These are phyloP conservation scores for Brachionus calyciflorus DNA, from an alignment of 1,140 invertebrate species.

Conservation along the genomic window DNA sequence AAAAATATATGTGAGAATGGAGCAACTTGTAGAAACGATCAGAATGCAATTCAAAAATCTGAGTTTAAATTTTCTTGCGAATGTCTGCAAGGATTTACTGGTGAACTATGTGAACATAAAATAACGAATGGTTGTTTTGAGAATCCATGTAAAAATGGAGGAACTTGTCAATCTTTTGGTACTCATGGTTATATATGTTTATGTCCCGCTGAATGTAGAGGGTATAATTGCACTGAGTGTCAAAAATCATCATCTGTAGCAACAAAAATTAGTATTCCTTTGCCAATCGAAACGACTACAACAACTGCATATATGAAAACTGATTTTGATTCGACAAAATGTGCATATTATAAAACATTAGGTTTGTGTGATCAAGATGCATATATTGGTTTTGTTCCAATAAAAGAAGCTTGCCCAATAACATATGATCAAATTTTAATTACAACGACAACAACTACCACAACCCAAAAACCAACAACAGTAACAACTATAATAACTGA, in stretches of 20 bases:
- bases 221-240: conserved; percentile 2
- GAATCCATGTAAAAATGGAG: conserved; percentile 47
- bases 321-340: neutral
- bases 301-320: neutral
- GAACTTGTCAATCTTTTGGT: conserved; percentile 34
- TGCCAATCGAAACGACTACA: neutral
- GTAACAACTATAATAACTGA: neutral
- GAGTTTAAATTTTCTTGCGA: conserved; percentile 61
- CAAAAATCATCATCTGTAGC: neutral
- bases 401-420: conserved; percentile 16
- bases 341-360: neutral
- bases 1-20: conserved; percentile 51
- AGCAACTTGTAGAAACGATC: conserved; percentile 51
- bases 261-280: neutral
- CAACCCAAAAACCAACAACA: neutral
- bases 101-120: conserved; percentile 62
- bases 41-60: neutral
- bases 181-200: conserved; percentile 17
- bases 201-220: conserved; percentile 29
- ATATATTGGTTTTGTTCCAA: neutral
- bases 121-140: conserved; percentile 10
- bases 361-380: neutral
- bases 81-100: conserved; percentile 53
- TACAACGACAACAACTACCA: neutral
- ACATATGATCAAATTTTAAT: neutral